Base-by-base conservation (phyloP, 2,113 vertebrate species). In the Alosa alosa region DNA sequence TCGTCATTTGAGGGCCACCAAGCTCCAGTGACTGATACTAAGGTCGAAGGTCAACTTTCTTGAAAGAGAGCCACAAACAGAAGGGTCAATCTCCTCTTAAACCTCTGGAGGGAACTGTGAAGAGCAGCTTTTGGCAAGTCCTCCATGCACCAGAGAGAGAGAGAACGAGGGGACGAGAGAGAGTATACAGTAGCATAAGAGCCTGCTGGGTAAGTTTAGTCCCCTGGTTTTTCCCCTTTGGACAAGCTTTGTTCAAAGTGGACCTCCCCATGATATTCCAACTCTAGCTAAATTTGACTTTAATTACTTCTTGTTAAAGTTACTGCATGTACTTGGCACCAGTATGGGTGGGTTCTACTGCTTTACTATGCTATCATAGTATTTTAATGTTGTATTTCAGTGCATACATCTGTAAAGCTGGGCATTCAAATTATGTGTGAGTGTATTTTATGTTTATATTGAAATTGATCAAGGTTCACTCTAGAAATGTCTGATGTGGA, bases 21-120 rank as follows among this genome's bases (percentile, higher is more conserved):
- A 39, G 3, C 22, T n/a, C n/a, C 31, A n/a, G 50, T 15, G 0
- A 36, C 50, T 83, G 41, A n/a, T 81, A 85, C 11, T 25, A 72
- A 46, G 39, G 47, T 50, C 85, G 83, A 52, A 55, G 55, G 47
- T 89, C 49, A 82, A n/a, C 83, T 55, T 72, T 47, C 86, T 85
- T 82, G 2, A 68, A 88, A 39, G 68, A 49, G 68, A 72, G 81
- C 52, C 22, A 60, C 45, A 36, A 44, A 87, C 72, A 82, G 8
- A 22, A 78, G 45, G 86, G 78, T 75, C 15, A 49, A 86, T 82
- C 47, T 41, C 45, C 46, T 82, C 55, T 82, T 87, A 17, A 83
- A 88, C 18, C 0, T 39, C 55, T 68, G 10, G 25, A 83, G 55
- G 81, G 75, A 60, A 52, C 57, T 68, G 41, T 44, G 57, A 84